phyloP scores from a whole-genome alignment of 2,888 invertebrate species.

The Lasius platythorax region DNA sequence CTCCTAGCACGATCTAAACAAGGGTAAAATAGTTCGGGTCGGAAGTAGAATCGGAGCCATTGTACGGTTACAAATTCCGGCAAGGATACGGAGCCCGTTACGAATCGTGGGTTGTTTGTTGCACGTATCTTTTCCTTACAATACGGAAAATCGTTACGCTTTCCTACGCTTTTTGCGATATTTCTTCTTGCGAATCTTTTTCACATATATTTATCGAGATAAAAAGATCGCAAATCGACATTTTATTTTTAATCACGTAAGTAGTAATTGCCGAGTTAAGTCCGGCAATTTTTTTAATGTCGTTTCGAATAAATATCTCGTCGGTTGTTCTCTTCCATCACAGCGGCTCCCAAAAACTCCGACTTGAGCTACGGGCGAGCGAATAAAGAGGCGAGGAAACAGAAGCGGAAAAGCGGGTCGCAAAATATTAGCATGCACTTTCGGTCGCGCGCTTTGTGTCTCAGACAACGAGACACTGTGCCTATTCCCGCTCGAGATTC shows the following conservation, averaged over 20 bases:
- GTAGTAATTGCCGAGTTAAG: background rate
- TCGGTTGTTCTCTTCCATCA: background rate
- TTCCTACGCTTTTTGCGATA: background rate
- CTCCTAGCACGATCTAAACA: constrained; percentile 5
- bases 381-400: constrained; percentile 25
- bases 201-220: background rate
- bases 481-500: constrained; percentile 71
- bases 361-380: background rate
- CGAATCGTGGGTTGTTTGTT: constrained; percentile 2
- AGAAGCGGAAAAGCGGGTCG: constrained; percentile 25
- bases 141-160: background rate
- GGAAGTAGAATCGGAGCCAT: background rate
- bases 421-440: constrained; percentile 75
- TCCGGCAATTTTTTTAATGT: background rate
- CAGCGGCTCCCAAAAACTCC: background rate
- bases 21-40: constrained; percentile 24
- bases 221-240: background rate
- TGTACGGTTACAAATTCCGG: constrained; percentile 28
- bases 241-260: background rate
- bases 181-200: background rate
- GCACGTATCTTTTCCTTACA: background rate
- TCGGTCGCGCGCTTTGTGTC: constrained; percentile 72
- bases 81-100: background rate
- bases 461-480: constrained; percentile 61
- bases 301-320: background rate